Base-by-base conservation (phyloP, 2,888 invertebrate genomes). In the Lepidocyrtoides sp. region DNA sequence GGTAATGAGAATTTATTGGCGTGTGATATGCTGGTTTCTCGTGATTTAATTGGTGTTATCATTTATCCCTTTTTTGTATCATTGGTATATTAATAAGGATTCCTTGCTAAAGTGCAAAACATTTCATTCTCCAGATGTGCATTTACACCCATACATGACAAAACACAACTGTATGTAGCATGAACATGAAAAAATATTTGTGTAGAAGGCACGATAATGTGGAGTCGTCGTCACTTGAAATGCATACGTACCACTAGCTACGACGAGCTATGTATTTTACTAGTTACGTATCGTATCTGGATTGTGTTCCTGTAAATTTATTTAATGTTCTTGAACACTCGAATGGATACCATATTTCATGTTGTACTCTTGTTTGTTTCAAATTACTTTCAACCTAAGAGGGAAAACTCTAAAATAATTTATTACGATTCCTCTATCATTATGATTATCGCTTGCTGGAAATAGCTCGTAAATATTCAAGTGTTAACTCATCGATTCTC, bases 361-460 rank as follows among this genome's bases (percentile, higher is more conserved):
- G 7, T 29, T 51, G 23, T 51, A 51, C 75, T n/a, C 75, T 77
- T 77, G 75, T 77, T 77, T 77, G 75, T 26, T 77, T 77, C 75
- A 77, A 51, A 77, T 77, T 77, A 77, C 75, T 48, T 26, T 77
- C 23, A 2, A 32, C 57, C 10, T 77, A 0, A 77, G 26, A 77
- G 51, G 1, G 26, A 51, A 48, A 14, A 29, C 8, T 83, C 0
- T 17, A 29, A 72, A 69, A 60, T 85, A 75, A 85, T 87, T 87
- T 87, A 87, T 87, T 77, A 48, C 63, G 29, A 29, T 75, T 75
- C 57, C 26, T 57, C 57, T 60, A 86, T 87, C 79, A 87, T 87
- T 87, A 87, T 23, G 77, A 87, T 87, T 79, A 87, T 85, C 51
- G n/a, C 29, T 77, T 79, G 77, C 48, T 85, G 75, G 48, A 87